These are phyloP conservation scores for Tympanuchus pallidicinctus DNA, from an alignment of 2,113 vertebrate genomes.

Conservation along the genomic window DNA sequence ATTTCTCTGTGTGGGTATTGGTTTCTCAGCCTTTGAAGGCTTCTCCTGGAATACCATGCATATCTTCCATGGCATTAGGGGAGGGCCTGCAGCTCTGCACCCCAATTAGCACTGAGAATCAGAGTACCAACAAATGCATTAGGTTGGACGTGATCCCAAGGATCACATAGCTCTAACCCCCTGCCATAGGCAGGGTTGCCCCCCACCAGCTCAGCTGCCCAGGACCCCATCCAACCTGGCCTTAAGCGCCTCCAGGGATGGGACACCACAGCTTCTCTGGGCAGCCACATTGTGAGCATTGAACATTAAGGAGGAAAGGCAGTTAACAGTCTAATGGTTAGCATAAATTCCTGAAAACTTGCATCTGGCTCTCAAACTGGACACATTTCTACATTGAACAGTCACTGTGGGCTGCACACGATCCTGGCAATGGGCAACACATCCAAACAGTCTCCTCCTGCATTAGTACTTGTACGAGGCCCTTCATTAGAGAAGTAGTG, in stretches of 20 bases:
- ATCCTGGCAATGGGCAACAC: accelerated
- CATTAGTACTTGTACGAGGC: neutral
- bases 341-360: neutral
- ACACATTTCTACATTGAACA: neutral
- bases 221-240: too few relatives aligned
- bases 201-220: too few relatives aligned
- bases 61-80: neutral
- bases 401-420: neutral
- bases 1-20: too few relatives aligned
- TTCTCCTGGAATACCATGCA: neutral
- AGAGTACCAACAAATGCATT: too few relatives aligned
- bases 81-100: neutral
- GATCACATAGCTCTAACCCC: too few relatives aligned
- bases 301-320: neutral
- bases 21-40: neutral
- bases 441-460: neutral
- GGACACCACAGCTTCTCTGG: too few relatives aligned
- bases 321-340: neutral
- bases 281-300: too few relatives aligned
- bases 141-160: too few relatives aligned
- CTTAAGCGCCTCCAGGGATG: too few relatives aligned
- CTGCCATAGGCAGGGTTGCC: too few relatives aligned
- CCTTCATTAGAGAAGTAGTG: neutral
- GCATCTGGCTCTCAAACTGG: neutral
- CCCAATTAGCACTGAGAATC: neutral